phyloP scores from a whole-genome alignment of 2,888 invertebrate genomes.

The Apantesis nais region DNA sequence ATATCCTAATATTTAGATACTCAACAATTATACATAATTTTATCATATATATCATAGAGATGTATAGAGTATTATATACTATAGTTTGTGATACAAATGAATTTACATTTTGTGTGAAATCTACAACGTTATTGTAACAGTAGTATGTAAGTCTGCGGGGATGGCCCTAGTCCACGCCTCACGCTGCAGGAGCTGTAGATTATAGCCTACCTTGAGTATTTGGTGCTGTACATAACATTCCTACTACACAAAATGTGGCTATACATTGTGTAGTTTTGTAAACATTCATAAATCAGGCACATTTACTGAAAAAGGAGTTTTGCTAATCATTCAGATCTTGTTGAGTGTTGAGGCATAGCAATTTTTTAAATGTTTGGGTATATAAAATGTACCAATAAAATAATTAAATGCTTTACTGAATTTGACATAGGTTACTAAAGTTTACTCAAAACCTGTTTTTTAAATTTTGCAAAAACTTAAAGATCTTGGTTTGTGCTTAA shows the following conservation, averaged over 20 bases:
- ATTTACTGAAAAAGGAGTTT: background rate
- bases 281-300: background rate
- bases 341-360: background rate
- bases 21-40: conserved; percentile 77
- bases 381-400: background rate
- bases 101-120: conserved; percentile 81
- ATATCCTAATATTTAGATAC: conserved; percentile 84
- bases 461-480: background rate
- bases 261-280: conserved; percentile 1
- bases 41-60: conserved; percentile 70
- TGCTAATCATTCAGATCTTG: background rate
- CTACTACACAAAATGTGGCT: conserved; percentile 16
- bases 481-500: background rate
- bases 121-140: conserved; percentile 66
- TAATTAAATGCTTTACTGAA: background rate
- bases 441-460: background rate
- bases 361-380: background rate
- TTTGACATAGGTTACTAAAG: background rate
- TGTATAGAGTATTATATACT: conserved; percentile 77
- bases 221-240: conserved; percentile 27
- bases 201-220: conserved; percentile 9
- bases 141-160: conserved; percentile 44
- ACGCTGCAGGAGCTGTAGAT: background rate
- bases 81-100: conserved; percentile 84
- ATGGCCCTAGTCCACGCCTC: background rate